These are phyloP conservation scores for Solen grandis DNA, from an alignment of 1,140 invertebrate genomes.

Conservation along the genomic window DNA sequence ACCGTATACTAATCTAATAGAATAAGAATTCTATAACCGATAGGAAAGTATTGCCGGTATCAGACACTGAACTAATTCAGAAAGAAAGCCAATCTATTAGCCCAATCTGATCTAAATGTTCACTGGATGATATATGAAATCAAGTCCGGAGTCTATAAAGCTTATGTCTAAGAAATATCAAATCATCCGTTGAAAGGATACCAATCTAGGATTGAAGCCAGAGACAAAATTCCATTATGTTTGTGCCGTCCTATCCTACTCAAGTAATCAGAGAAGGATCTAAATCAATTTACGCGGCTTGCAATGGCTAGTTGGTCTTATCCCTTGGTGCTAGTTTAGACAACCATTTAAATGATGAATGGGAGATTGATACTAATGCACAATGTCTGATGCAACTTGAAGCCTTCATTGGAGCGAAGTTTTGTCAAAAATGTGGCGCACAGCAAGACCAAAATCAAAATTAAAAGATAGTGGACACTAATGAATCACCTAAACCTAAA, in stretches of 20 bases:
- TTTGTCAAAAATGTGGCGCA: not conserved
- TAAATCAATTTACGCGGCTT: slow-evolving; percentile 33
- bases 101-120: not conserved
- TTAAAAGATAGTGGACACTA: not conserved
- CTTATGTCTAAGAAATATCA: not conserved
- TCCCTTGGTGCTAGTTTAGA: slow-evolving; percentile 35
- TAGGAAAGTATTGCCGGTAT: not conserved
- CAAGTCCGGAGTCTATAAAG: not conserved
- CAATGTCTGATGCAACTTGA: not conserved
- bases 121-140: not conserved
- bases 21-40: not conserved
- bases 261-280: slow-evolving; percentile 41
- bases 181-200: slow-evolving; percentile 4
- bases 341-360: slow-evolving; percentile 47
- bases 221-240: slow-evolving; percentile 37
- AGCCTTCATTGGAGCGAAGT: slow-evolving; percentile 4
- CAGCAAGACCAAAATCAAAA: not conserved
- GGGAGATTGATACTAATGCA: no score
- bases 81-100: not conserved
- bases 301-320: not conserved
- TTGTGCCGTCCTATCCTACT: slow-evolving; percentile 21
- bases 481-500: not conserved
- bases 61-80: not conserved
- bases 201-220: slow-evolving; percentile 38
- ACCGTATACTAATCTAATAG: not conserved